phyloP scores from a whole-genome alignment of 64 coral and sea anemone species.

The Platygyra sinensis region DNA sequence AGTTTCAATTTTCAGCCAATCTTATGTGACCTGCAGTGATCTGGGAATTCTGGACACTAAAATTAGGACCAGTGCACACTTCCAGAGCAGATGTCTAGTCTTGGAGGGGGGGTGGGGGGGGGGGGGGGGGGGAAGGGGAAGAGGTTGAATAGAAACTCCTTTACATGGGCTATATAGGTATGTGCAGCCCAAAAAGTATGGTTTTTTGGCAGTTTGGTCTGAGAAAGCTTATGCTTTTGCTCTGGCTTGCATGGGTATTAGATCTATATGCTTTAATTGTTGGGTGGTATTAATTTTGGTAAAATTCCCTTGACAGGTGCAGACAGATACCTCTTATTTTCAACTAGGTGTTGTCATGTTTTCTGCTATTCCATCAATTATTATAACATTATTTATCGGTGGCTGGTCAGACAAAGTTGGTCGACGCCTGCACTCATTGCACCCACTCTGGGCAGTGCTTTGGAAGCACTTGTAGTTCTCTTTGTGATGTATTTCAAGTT shows the following conservation, averaged over 20 bases:
- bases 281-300: background rate
- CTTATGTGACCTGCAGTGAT: background rate
- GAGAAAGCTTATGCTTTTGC: no score
- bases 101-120: no score
- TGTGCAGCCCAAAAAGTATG: no score
- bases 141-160: no score
- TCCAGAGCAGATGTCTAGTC: no score
- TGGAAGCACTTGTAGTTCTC: constrained; percentile 51
- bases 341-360: constrained; percentile 66
- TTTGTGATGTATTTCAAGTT: constrained; percentile 69
- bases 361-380: constrained; percentile 63
- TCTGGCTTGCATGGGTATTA: no score
- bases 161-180: no score
- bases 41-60: no score
- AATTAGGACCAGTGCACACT: no score
- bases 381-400: constrained; percentile 77
- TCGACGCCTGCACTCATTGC: constrained; percentile 50
- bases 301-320: constrained; percentile 49
- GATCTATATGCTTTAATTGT: background rate
- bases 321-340: constrained; percentile 75
- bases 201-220: no score
- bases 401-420: constrained; percentile 78
- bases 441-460: constrained; percentile 55
- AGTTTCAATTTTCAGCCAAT: no score
- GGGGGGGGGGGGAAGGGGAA: no score